Evolutionary conservation across 2,113 vertebrate genomes (phyloP).

Genomic region (Petromus typicus): DNA sequence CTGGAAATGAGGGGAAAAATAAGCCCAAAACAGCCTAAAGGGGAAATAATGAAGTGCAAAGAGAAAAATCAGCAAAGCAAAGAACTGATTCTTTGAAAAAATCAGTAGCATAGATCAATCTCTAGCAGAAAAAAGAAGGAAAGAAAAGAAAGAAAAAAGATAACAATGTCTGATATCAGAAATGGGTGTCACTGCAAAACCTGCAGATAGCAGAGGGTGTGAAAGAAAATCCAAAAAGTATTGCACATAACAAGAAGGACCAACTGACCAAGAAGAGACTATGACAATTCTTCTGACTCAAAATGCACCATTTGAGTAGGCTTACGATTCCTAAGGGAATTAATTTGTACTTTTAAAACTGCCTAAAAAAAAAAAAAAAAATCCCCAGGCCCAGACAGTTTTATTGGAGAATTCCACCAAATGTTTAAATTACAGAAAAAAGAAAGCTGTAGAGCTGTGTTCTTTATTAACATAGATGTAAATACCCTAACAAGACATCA

Average conservation of each 20-base stretch:
- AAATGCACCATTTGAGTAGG: background rate
- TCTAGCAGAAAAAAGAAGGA: background rate
- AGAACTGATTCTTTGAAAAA: background rate
- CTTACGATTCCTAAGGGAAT: background rate
- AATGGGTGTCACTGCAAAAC: background rate
- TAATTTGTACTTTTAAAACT: background rate
- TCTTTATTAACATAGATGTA: background rate
- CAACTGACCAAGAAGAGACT: background rate
- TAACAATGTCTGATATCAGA: background rate
- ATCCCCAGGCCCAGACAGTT: background rate
- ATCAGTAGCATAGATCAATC: background rate
- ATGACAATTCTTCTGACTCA: background rate
- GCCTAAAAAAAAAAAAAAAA: background rate
- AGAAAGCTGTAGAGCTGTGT: background rate
- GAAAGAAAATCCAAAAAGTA: background rate
- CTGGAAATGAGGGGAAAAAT: background rate
- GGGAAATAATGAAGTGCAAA: background rate
- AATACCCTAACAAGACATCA: too few relatives aligned
- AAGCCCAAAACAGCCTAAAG: background rate
- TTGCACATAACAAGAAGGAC: background rate
- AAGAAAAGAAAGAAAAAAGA: background rate
- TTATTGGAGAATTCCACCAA: background rate
- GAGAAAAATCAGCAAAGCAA: background rate
- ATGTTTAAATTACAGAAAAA: background rate
- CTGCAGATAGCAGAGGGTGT: background rate